A percentile compares a stretch with the other conserved stretches of the same genome.
These are phyloP conservation scores for Hypomecis punctinalis DNA, from an alignment of 2,888 invertebrate species.

Conservation along the genomic window DNA sequence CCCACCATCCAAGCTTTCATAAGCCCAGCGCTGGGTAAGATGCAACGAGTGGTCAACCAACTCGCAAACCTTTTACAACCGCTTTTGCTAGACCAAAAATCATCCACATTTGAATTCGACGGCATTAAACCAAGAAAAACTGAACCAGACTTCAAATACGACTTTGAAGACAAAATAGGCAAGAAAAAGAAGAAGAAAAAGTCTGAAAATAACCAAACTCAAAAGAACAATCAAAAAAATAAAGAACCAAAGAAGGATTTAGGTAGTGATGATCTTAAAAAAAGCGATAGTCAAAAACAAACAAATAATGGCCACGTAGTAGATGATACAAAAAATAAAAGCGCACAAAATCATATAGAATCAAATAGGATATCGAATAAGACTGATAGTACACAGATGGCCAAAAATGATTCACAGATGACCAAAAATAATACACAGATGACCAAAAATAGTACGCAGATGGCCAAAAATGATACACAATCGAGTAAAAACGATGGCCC, in stretches of 20 bases:
- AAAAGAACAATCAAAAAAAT: slow-evolving; percentile 9
- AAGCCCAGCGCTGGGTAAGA: slow-evolving; percentile 51
- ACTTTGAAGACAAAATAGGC: slow-evolving; percentile 40
- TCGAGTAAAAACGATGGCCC: slow-evolving; percentile 40
- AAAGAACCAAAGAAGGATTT: slow-evolving; percentile 7
- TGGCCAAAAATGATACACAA: slow-evolving; percentile 7
- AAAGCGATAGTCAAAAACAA: slow-evolving; percentile 6
- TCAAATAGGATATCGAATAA: neutral
- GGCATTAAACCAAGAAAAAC: neutral
- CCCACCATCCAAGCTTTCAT: slow-evolving; percentile 41
- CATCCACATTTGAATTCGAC: neutral
- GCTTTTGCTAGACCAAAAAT: slow-evolving; percentile 28
- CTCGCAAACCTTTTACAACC: slow-evolving; percentile 58
- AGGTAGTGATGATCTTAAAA: neutral
- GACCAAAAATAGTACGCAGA: slow-evolving; percentile 15
- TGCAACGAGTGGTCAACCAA: slow-evolving; percentile 61
- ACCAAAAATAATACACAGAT: slow-evolving; percentile 33
- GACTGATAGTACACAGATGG: slow-evolving; percentile 1
- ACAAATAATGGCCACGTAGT: slow-evolving; percentile 9
- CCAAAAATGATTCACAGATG: slow-evolving; percentile 10
- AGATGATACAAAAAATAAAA: neutral
- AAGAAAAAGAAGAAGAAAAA: slow-evolving; percentile 30
- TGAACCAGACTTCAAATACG: slow-evolving; percentile 29
- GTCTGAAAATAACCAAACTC: slow-evolving; percentile 24
- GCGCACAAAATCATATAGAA: neutral